Evolutionary conservation across 1,140 invertebrate species (phyloP).

Genomic region (Sitobion miscanthi): DNA sequence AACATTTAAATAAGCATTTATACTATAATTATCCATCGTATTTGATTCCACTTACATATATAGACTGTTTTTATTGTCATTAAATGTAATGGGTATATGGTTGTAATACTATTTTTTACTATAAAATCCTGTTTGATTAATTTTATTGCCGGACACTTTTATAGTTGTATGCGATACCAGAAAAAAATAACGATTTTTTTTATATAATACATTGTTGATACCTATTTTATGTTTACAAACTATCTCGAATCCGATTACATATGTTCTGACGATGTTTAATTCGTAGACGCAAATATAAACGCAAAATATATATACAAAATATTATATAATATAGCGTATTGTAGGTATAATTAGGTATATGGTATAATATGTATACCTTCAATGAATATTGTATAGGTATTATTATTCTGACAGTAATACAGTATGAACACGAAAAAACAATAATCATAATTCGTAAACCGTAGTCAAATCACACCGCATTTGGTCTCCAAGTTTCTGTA

Average conservation of each 20-base stretch:
- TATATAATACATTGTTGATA: neutral
- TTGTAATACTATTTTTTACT: neutral
- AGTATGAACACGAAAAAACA: neutral
- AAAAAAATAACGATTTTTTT: neutral
- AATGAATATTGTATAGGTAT: neutral
- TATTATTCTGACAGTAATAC: neutral
- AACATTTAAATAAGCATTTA: slow-evolving; percentile 21
- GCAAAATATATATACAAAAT: neutral
- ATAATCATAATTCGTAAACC: neutral
- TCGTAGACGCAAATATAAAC: neutral
- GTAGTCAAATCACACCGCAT: neutral
- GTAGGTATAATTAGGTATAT: neutral
- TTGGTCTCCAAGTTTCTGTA: neutral
- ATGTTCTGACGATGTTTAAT: neutral
- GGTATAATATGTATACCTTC: neutral
- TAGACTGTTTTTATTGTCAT: neutral
- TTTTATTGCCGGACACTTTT: neutral
- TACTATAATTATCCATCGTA: neutral
- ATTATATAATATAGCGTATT: neutral
- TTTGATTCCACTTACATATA: neutral
- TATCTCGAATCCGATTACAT: neutral
- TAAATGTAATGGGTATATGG: neutral
- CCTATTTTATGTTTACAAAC: neutral
- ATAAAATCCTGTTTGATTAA: neutral
- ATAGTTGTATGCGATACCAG: neutral